Evolutionary conservation across 2,888 invertebrate species (phyloP).

Genomic region (Eulithis prunata): DNA sequence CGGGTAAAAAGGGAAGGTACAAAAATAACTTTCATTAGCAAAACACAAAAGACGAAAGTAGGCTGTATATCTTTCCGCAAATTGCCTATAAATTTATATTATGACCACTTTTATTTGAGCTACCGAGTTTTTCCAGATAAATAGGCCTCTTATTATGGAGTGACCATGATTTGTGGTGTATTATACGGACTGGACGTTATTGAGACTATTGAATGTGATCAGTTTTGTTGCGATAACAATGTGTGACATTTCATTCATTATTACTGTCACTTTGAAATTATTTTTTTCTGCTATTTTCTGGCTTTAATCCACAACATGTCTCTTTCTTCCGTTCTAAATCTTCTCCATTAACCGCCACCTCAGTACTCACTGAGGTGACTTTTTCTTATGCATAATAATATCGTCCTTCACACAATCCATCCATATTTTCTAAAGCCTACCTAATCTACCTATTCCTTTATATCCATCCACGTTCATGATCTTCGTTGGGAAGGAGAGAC

Average conservation of each 20-base stretch:
- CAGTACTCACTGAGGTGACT: too few relatives aligned
- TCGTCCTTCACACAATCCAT: too few relatives aligned
- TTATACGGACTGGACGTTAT: slow-evolving; percentile 42
- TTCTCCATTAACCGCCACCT: too few relatives aligned
- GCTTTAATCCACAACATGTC: too few relatives aligned
- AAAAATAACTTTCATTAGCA: slow-evolving; percentile 70
- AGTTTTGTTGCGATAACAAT: neutral
- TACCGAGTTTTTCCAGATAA: slow-evolving; percentile 73
- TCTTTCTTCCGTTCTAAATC: too few relatives aligned
- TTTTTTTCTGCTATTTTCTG: too few relatives aligned
- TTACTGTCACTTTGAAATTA: too few relatives aligned
- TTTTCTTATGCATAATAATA: too few relatives aligned
- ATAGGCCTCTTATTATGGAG: slow-evolving; percentile 69
- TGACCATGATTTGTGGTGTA: slow-evolving; percentile 59
- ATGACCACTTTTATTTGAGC: slow-evolving; percentile 78
- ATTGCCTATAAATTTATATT: slow-evolving; percentile 83
- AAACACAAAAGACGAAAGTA: slow-evolving; percentile 68
- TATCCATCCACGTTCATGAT: too few relatives aligned
- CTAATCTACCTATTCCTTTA: too few relatives aligned
- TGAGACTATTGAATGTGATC: slow-evolving; percentile 24
- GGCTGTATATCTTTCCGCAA: slow-evolving; percentile 73
- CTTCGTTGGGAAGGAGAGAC: too few relatives aligned
- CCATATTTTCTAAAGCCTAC: too few relatives aligned
- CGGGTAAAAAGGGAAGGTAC: slow-evolving; percentile 12
- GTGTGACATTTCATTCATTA: neutral